A percentile compares a stretch with the other conserved stretches of the same genome.
Evolutionary conservation across 1,140 invertebrate genomes (phyloP).

Genomic region (Drosophila takahashii): DNA sequence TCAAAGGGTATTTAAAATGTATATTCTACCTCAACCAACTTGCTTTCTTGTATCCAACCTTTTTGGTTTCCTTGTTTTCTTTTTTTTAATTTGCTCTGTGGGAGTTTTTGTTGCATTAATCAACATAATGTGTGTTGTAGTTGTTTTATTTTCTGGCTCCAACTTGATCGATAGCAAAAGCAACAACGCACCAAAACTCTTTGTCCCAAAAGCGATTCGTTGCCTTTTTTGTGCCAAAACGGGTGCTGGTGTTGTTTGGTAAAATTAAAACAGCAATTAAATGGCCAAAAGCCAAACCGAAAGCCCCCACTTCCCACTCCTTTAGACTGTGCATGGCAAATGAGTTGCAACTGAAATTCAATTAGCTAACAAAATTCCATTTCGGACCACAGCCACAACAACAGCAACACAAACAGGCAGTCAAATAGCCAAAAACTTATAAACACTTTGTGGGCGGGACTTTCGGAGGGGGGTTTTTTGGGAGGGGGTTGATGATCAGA

Average conservation of each 20-base stretch:
- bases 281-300: constrained; percentile 76
- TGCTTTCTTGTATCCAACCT: constrained; percentile 10
- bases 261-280: constrained; percentile 82
- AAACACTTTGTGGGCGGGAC: constrained; percentile 61
- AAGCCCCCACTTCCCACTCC: not conserved
- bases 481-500: constrained; percentile 24
- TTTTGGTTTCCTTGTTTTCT: constrained; percentile 14
- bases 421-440: constrained; percentile 73
- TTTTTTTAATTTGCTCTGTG: constrained; percentile 29
- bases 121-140: constrained; percentile 56
- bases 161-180: constrained; percentile 44
- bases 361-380: constrained; percentile 83
- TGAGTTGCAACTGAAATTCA: constrained; percentile 83
- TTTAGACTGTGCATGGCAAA: constrained; percentile 69
- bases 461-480: not conserved
- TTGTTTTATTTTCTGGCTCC: constrained; percentile 37
- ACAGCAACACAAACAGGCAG: constrained; percentile 38
- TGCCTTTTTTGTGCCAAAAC: constrained; percentile 36
- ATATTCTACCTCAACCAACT: not conserved
- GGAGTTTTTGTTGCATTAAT: constrained; percentile 73
- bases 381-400: constrained; percentile 63
- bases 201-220: constrained; percentile 42
- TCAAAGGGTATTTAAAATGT: not conserved
- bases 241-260: constrained; percentile 43
- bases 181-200: constrained; percentile 42